Conservation (phyloP, 2,113 vertebrate genomes). For the Abramis brama region DNA sequence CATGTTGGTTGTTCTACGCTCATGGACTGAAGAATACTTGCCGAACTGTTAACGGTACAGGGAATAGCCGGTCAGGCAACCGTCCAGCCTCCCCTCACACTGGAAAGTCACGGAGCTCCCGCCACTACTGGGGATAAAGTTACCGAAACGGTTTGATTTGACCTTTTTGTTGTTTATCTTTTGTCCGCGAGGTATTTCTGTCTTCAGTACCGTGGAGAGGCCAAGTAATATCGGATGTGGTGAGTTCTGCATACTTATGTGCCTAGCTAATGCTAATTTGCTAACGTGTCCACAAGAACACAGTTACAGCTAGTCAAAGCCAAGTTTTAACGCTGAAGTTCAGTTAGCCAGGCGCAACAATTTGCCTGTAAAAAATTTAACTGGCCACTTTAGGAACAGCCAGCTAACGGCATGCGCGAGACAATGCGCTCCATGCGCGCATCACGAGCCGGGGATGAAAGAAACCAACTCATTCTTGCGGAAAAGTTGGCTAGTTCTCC, state of each 20-base stretch:
- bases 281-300: slow-evolving; percentile 35
- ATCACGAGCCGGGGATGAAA: slow-evolving; percentile 28
- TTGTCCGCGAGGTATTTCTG: slow-evolving; percentile 61
- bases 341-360: slow-evolving; percentile 68
- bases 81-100: slow-evolving; percentile 61
- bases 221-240: slow-evolving; percentile 84
- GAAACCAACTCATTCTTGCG: background rate
- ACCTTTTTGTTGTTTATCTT: slow-evolving; percentile 62
- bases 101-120: slow-evolving; percentile 71
- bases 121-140: slow-evolving; percentile 67
- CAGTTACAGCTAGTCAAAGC: slow-evolving; percentile 11
- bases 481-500: slow-evolving; percentile 11
- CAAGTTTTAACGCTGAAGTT: slow-evolving; percentile 44
- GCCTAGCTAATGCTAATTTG: slow-evolving; percentile 54
- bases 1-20: slow-evolving; percentile 82
- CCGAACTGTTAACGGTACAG: slow-evolving; percentile 58
- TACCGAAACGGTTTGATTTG: slow-evolving; percentile 57
- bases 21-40: slow-evolving; percentile 69
- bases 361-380: slow-evolving; percentile 54
- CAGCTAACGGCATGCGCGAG: slow-evolving; percentile 18
- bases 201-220: slow-evolving; percentile 78
- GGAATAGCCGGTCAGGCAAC: slow-evolving; percentile 71
- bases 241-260: slow-evolving; percentile 77
- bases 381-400: slow-evolving; percentile 8
- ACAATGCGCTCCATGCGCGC: slow-evolving; percentile 35